These are phyloP conservation scores for Galerucella calmariensis DNA, from an alignment of 2,888 invertebrate genomes.

Conservation along the genomic window DNA sequence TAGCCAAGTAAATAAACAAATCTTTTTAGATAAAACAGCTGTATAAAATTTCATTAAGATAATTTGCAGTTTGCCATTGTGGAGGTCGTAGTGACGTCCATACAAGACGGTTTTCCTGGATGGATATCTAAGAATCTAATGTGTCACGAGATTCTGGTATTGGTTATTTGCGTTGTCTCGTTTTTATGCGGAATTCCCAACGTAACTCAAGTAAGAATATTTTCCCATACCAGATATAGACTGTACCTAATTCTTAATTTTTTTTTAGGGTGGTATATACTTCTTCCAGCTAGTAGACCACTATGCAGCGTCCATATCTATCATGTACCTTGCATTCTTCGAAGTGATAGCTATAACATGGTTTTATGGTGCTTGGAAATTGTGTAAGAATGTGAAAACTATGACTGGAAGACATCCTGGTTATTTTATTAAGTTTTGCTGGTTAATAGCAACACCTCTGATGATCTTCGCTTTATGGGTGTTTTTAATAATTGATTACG, in stretches of 20 bases:
- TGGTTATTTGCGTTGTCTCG: constrained; percentile 85
- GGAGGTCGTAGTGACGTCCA: constrained; percentile 92
- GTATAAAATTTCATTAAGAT: constrained; percentile 45
- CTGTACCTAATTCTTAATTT: background rate
- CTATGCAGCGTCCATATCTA: constrained; percentile 91
- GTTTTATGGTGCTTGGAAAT: constrained; percentile 87
- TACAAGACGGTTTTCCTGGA: constrained; percentile 91
- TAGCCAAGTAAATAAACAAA: constrained; percentile 75
- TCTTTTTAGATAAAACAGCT: constrained; percentile 33
- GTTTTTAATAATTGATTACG: constrained; percentile 88
- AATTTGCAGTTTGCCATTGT: constrained; percentile 88
- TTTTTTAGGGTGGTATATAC: constrained; percentile 84
- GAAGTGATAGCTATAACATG: constrained; percentile 92
- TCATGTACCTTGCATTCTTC: constrained; percentile 92
- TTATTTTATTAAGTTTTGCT: constrained; percentile 85
- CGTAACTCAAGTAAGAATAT: constrained; percentile 77
- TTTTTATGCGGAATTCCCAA: constrained; percentile 88
- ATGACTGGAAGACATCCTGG: constrained; percentile 89
- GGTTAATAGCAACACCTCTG: constrained; percentile 84
- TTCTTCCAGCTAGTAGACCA: constrained; percentile 93
- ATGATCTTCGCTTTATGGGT: constrained; percentile 88
- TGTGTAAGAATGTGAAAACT: constrained; percentile 86
- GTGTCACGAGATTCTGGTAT: constrained; percentile 87
- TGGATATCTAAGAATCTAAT: constrained; percentile 85
- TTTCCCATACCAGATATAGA: too few relatives aligned